Evolutionary conservation across 2,797 vertebrate species (phyloP), one percentile per base, ranked within the genome.

Genomic region (Percopsis omiscomaycus): DNA sequence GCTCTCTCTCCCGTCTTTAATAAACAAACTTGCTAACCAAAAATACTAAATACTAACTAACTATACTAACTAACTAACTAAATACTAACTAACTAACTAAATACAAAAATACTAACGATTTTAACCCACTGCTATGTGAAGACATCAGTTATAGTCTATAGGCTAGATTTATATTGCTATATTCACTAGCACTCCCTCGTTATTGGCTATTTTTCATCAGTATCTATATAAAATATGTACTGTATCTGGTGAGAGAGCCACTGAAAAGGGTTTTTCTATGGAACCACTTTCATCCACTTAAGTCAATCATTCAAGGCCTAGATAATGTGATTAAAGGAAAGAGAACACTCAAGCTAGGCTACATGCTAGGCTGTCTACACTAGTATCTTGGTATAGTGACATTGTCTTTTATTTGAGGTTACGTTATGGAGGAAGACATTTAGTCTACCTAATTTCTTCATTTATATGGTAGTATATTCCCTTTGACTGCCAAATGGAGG

Each of bases 401-500:
- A 49, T 22, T 61, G 32, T 59, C 59, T 79, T 79, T 81, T 73
- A 71, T 82, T 81, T 71, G 27, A 69, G 55, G 71, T 74, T 62
- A 74, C 58, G 67, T 66, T 72, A 66, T 30, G 56, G 63, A 61
- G 78, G 74, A 75, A 45, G 32, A 53, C 82, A 84, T 77, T 74
- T 71, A 75, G 71, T 65, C 8, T 32, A 75, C 68, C 84, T 74
- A 61, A 81, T 82, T 81, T 81, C 71, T 78, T 79, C 75, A 52
- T 83, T 84, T 78, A 81, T 79, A 62, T 77, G 66, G 71, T 69
- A 62, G 69, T 80, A 73, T 75, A 85, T 88, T 87, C 68, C 57
- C 61, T 81, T 85, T 88, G 82, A 86, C 85, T 80, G 71, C 80
- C 75, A 85, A 86, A 90, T 86, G 75, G 77, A 74, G 74, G 75